Conservation (phyloP, 35 echinoderm and acorn worm genomes). For the Holothuria glaberrima region DNA sequence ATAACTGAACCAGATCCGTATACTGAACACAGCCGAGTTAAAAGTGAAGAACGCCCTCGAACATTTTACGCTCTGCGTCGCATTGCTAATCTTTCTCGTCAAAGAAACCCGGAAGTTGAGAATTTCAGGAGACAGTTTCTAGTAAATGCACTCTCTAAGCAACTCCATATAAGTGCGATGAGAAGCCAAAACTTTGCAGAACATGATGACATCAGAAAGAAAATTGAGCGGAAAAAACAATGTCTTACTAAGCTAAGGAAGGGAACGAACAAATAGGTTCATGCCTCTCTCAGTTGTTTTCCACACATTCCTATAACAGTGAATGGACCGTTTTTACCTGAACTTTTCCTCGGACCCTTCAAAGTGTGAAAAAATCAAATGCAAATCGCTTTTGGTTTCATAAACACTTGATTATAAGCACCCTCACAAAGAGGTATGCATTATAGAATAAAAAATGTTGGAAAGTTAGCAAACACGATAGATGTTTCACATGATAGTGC, state of each 20-base stretch:
- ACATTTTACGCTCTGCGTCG: slow-evolving; percentile 24
- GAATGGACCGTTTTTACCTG: too few relatives aligned
- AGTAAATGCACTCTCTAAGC: slow-evolving; percentile 68
- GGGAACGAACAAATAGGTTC: not conserved
- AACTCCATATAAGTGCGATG: slow-evolving; percentile 78
- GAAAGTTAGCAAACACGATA: too few relatives aligned
- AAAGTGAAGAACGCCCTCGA: slow-evolving; percentile 14
- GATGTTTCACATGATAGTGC: too few relatives aligned
- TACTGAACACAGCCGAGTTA: not conserved
- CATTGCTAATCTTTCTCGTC: slow-evolving; percentile 19
- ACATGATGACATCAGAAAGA: slow-evolving; percentile 90
- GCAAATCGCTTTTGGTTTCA: too few relatives aligned
- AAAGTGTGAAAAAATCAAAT: too few relatives aligned
- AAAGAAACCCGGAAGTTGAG: slow-evolving; percentile 55
- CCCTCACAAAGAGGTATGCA: too few relatives aligned
- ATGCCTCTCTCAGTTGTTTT: too few relatives aligned
- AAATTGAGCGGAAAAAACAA: slow-evolving; percentile 76
- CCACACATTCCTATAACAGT: too few relatives aligned
- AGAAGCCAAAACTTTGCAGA: slow-evolving; percentile 74
- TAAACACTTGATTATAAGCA: too few relatives aligned
- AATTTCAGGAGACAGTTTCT: slow-evolving; percentile 78
- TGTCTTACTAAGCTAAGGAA: slow-evolving; percentile 73
- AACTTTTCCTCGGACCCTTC: too few relatives aligned
- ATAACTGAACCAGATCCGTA: too few relatives aligned
- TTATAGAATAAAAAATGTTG: too few relatives aligned